Evolutionary conservation across 2,797 vertebrate genomes (phyloP), one percentile per base, ranked within the genome.

Genomic region (Schizopygopsis pylzovi): DNA sequence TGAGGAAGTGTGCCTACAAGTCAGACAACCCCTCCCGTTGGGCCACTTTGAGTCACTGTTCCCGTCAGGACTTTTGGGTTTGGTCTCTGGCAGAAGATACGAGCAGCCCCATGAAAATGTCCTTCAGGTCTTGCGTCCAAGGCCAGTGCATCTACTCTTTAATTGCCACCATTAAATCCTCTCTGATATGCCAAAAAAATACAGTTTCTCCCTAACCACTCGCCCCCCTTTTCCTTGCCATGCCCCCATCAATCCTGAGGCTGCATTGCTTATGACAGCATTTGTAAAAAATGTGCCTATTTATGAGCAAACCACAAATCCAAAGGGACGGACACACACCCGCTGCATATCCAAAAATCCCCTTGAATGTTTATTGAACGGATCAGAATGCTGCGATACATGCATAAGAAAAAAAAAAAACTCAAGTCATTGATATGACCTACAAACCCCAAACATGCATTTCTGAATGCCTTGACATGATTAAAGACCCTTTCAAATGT

Each of bases 91-190:
- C 81, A 89, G 89, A 89, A 89, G 89, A 89, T 90, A 89, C 84
- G 84, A 86, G 87, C 85, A 85, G 85, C 89, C 89, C 87, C 85
- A 54, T 88, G 88, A 91, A 92, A 79, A 90, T 87, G 90, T 92
- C 92, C 90, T 93, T 92, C 92, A 91, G 89, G 87, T 89, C 87
- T 56, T 33, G 33, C 71, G 22, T 89, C 87, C 81, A 88, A 84
- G 88, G 87, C 90, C 81, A 80, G 20, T 89, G 89, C 88, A 92
- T 92, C 91, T 92, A 91, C 89, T 91, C 87, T 91, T 91, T 89
- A 90, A 91, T 87, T 89, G 87, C 87, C 68, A 45, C 84, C 88
- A 91, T 90, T 89, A 91, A 91, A 90, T 86, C 86, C 86, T 76
- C 82, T 86, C 67, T 75, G 82, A 89, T 88, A 92, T 87, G 76